Base-by-base conservation (phyloP, 1,140 invertebrate genomes). In the Hylaeus volcanicus region DNA sequence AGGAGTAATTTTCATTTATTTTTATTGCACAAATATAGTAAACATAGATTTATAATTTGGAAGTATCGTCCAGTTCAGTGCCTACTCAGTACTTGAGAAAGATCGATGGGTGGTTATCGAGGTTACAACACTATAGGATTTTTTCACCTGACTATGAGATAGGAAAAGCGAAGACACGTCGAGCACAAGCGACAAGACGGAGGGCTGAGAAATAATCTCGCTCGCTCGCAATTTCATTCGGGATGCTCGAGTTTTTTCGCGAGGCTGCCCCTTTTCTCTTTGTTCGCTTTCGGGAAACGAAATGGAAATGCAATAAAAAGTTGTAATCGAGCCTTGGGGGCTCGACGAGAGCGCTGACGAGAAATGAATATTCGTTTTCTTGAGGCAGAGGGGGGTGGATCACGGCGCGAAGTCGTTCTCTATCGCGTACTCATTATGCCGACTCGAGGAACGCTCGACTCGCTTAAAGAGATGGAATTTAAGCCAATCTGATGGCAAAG, bases 251-350 rank as follows among this genome's bases (percentile, higher is more conserved):
- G 45, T 4, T 74, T 45, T 51, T 73, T 81, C 84, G 75, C 82
- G 72, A 74, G 68, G 14, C 5, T 45, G 8, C 37, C 61, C 14
- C 75, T 86, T 80, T 79, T 86, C 78, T 83, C 72, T 76, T 78
- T 69, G 74, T 45, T 65, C 74, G 61, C 66, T 41, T 72, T 37
- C 66, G 78, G 82, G 77, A 86, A 79, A 86, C 91, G 90, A 88
- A 93, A 92, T 93, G 89, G 90, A 93, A 92, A 92, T 92, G 91
- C 88, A 92, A 93, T 93, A 92, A 92, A 93, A 93, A 93, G 90
- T 93, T 92, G 89, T 92, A 92, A 92, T 92, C 87, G 88, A 88
- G 85, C 77, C 80, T 78, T 71, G 73, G 77, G 64, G 76, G 51
- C 15, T 56, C 51, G 53, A 60, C 64, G 74, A 41, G 51, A 56